Base-by-base conservation (phyloP, 2,888 invertebrate species). In the Elmis aenea region DNA sequence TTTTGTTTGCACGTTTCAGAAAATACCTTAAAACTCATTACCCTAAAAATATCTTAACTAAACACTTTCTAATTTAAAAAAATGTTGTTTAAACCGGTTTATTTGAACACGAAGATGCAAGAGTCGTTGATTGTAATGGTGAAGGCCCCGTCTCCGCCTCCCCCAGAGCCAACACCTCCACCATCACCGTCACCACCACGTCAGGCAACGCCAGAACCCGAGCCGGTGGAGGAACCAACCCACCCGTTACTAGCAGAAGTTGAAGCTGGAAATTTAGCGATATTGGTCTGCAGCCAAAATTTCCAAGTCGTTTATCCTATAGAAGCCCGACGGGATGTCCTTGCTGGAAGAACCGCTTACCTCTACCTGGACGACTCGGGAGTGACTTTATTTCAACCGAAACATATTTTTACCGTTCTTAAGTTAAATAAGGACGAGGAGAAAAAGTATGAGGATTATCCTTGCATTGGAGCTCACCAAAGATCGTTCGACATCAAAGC, bases 311-410 rank as follows among this genome's bases (percentile, higher is more conserved):
- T 87, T 2, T 79, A 85, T 3, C 87, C 87, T 0, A 73, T 81
- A 26, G 85, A 85, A 64, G 83, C 83, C 0, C 81, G 85, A 37
- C 74, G 83, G 14, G 79, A 81, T 13, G 85, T 86, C 0, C 66
- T 86, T 8, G 79, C 83, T 1, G 87, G 86, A 3, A 76, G 82
- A 67, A 77, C 84, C 1, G 76, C 85, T 2, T 87, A 85, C 57
- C 82, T 83, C 5, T 76, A 86, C 8, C 73, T 86, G 1, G 85
- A 86, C 51, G 85, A 86, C 61, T 77, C 72, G 42, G 59, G 62
- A 4, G 79, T 85, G 15, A 76, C 78, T 36, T 75, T 80, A 50
- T 86, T 85, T 56, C 81, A 81, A 51, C 84, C 85, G 0, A 70
- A 84, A 39, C 83, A 85, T 56, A 81, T 84, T 14, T 82, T 85